Evolutionary conservation across 2,888 invertebrate species (phyloP).

Genomic region (Tanytarsus gracilentus): DNA sequence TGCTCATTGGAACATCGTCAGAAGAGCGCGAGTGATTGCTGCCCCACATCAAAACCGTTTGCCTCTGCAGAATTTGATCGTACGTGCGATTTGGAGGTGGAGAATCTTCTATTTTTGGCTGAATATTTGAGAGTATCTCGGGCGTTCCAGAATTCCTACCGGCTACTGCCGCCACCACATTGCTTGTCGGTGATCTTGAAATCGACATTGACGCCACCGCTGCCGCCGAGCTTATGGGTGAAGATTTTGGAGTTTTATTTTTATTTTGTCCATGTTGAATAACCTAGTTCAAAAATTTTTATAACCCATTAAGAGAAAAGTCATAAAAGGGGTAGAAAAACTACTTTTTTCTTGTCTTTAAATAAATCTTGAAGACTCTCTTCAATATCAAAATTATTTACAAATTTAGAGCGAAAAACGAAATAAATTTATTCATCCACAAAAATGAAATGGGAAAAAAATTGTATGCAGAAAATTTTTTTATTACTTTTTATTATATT

Average conservation of each 20-base stretch:
- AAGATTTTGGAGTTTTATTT: conserved; percentile 24
- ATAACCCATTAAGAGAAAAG: no score
- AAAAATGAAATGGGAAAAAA: no score
- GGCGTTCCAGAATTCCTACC: conserved; percentile 31
- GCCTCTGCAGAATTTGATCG: conserved; percentile 49
- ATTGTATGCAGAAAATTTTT: no score
- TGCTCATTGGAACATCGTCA: conserved; percentile 31
- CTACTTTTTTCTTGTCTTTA: no score
- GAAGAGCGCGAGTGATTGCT: conserved; percentile 36
- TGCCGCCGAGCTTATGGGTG: conserved; percentile 7
- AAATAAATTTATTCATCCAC: no score
- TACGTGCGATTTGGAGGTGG: conserved; percentile 32
- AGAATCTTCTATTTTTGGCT: conserved; percentile 41
- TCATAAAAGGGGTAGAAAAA: not conserved
- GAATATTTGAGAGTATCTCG: conserved; percentile 33
- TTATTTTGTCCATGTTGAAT: conserved; percentile 22
- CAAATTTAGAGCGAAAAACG: no score
- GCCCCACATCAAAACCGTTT: conserved; percentile 93
- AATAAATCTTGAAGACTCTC: no score
- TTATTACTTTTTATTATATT: no score
- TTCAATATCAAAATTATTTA: no score
- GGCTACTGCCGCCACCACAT: not conserved
- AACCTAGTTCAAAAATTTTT: not conserved
- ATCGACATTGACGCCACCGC: no score
- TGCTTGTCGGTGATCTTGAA: conserved; percentile 22